phyloP scores from a whole-genome alignment of 1,140 invertebrate species.

The Rhopalosiphum maidis region DNA sequence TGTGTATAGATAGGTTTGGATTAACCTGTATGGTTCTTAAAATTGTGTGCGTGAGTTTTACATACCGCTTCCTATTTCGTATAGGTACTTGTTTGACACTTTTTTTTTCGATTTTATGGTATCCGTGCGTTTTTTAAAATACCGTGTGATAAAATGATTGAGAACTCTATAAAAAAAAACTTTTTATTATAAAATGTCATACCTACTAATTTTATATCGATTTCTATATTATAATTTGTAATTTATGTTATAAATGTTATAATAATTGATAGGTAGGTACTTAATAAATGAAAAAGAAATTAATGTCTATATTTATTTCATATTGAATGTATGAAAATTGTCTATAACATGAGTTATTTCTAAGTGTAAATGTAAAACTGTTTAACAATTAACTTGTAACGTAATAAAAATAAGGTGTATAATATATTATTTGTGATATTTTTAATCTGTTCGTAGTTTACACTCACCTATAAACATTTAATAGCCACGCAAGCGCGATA shows the following conservation, averaged over 20 bases:
- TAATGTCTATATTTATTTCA: background rate
- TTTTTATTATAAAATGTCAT: background rate
- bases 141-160: background rate
- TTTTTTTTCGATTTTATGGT: too few relatives aligned
- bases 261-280: background rate
- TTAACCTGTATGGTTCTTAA: too few relatives aligned
- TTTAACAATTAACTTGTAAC: constrained; percentile 1
- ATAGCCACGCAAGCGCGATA: background rate
- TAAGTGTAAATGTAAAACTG: background rate
- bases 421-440: constrained; percentile 1
- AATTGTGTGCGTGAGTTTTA: too few relatives aligned
- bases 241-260: background rate
- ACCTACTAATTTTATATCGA: background rate
- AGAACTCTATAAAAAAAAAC: background rate
- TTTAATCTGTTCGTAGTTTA: background rate
- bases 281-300: background rate
- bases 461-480: background rate
- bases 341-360: background rate
- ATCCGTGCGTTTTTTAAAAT: background rate
- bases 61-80: too few relatives aligned
- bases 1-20: too few relatives aligned
- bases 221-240: background rate
- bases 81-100: too few relatives aligned
- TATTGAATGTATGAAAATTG: background rate
- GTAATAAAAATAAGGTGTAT: constrained; percentile 15